phyloP scores from a whole-genome alignment of 2,797 vertebrate genomes.

The Leptoclinus maculatus region DNA sequence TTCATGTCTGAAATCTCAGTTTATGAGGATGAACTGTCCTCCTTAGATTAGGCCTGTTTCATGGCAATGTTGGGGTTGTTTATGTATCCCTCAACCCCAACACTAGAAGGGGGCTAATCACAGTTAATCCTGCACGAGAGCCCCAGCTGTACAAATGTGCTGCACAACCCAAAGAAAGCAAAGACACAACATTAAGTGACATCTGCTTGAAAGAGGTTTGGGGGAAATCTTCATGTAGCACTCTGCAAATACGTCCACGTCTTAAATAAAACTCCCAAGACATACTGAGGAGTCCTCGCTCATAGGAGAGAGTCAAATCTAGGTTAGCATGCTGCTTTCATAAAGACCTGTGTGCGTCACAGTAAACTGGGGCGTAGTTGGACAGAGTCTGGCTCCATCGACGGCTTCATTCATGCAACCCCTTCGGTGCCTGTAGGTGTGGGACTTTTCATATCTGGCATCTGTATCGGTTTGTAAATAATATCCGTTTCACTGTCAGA shows the following conservation, averaged over 20 bases:
- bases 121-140: slow-evolving; percentile 72
- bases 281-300: slow-evolving; percentile 19
- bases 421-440: slow-evolving; percentile 42
- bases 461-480: slow-evolving; percentile 67
- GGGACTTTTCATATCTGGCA: slow-evolving; percentile 56
- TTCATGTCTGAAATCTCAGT: slow-evolving; percentile 10
- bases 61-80: slow-evolving; percentile 52
- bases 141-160: slow-evolving; percentile 79
- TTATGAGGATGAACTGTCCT: slow-evolving; percentile 15
- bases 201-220: slow-evolving; percentile 58
- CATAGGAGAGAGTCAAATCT: slow-evolving; percentile 32
- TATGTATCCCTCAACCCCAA: slow-evolving; percentile 62
- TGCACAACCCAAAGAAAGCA: slow-evolving; percentile 71
- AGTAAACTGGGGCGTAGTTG: slow-evolving; percentile 35
- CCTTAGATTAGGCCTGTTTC: slow-evolving; percentile 33
- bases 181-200: slow-evolving; percentile 68
- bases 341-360: slow-evolving; percentile 51
- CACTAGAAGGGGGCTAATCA: slow-evolving; percentile 65
- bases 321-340: slow-evolving; percentile 63
- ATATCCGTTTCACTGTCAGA: slow-evolving; percentile 54
- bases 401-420: slow-evolving; percentile 48
- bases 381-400: slow-evolving; percentile 15
- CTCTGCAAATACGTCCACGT: slow-evolving; percentile 14
- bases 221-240: slow-evolving; percentile 32
- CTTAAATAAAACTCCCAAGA: slow-evolving; percentile 25